Conservation (phyloP, 2,888 invertebrate genomes). For the Diaphora mendica region DNA sequence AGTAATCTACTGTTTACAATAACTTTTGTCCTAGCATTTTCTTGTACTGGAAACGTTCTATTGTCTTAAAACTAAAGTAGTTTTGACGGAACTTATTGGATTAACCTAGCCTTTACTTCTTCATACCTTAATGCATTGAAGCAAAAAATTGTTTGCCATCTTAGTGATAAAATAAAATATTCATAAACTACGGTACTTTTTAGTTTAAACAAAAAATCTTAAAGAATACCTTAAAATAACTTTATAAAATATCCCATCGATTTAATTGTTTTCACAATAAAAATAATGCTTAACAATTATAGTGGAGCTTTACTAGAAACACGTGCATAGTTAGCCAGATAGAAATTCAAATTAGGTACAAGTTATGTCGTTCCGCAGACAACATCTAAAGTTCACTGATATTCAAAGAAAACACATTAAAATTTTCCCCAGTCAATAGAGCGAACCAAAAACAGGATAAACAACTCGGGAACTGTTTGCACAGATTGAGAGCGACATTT, state of each 20-base stretch:
- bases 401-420: slow-evolving; percentile 43
- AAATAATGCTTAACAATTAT: neutral
- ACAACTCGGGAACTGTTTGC: slow-evolving; percentile 57
- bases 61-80: neutral
- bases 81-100: neutral
- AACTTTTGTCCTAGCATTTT: neutral
- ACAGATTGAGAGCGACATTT: slow-evolving; percentile 66
- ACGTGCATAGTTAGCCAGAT: neutral
- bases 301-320: neutral
- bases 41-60: neutral
- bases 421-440: slow-evolving; percentile 51
- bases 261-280: neutral
- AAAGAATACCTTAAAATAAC: neutral
- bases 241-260: neutral
- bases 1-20: neutral
- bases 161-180: neutral
- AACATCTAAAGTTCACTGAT: slow-evolving; percentile 19
- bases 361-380: neutral
- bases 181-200: neutral
- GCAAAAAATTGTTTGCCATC: neutral
- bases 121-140: neutral
- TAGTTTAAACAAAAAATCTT: neutral
- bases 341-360: slow-evolving; percentile 2
- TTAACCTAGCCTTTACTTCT: neutral
- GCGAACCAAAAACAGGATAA: slow-evolving; percentile 57